These are phyloP conservation scores for Blennius ocellaris DNA, from an alignment of 2,113 vertebrate genomes.

Conservation along the genomic window DNA sequence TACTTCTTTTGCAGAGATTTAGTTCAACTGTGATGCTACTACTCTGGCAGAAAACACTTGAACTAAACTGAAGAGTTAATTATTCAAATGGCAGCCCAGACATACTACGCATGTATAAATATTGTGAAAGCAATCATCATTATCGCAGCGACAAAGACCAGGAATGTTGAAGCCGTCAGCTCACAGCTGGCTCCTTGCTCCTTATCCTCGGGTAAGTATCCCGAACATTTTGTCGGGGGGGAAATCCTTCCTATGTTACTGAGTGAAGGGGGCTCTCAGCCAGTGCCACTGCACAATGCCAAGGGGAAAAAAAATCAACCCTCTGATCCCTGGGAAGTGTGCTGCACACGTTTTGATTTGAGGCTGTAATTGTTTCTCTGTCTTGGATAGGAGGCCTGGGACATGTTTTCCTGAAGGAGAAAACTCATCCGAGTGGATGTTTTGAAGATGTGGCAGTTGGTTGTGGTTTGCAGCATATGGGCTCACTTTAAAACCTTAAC, in stretches of 20 bases:
- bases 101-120: conserved; percentile 17
- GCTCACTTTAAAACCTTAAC: conserved; percentile 66
- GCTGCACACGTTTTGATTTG: conserved; percentile 49
- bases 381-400: conserved; percentile 50
- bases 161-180: conserved; percentile 21
- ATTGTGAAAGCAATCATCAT: conserved; percentile 36
- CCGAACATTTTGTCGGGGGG: conserved; percentile 31
- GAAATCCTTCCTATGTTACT: conserved; percentile 55
- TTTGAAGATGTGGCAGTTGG: conserved; percentile 68
- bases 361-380: conserved; percentile 62
- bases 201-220: conserved; percentile 35
- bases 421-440: conserved; percentile 44
- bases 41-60: conserved; percentile 8
- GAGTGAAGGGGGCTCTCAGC: conserved; percentile 54
- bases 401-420: conserved; percentile 31
- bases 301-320: conserved; percentile 54
- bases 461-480: conserved; percentile 73
- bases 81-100: not conserved
- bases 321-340: conserved; percentile 44
- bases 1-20: too few relatives aligned
- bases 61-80: not conserved
- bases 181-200: conserved; percentile 16
- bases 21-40: conserved; percentile 1
- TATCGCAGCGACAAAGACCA: conserved; percentile 53
- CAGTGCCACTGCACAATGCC: conserved; percentile 56